A percentile compares a stretch with the other conserved stretches of the same genome.
phyloP scores from a whole-genome alignment of 2,113 vertebrate genomes.

The Sprattus sprattus region DNA sequence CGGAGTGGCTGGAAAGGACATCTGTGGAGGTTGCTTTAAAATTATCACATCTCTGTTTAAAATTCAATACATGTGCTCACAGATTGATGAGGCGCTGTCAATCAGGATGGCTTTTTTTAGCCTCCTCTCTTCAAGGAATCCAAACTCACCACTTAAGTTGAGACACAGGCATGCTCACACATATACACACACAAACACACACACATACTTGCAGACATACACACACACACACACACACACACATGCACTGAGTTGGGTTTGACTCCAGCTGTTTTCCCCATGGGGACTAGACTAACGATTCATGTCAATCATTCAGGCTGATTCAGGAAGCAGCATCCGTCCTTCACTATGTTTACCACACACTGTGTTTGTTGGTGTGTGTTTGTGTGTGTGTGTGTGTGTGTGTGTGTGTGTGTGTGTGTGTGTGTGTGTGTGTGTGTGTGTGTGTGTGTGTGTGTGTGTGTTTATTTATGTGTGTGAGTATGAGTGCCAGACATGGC shows the following conservation, averaged over 20 bases:
- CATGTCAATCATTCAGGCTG: background rate
- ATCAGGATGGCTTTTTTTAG: background rate
- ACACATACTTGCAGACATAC: conserved; percentile 21
- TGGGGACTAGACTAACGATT: background rate
- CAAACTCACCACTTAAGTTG: background rate
- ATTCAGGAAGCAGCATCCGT: background rate
- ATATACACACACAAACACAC: background rate
- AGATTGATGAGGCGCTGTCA: conserved; percentile 7
- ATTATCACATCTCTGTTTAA: conserved; percentile 1
- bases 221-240: conserved; percentile 24
- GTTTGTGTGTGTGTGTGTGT: no score
- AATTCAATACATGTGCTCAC: background rate
- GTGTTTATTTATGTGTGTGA: background rate
- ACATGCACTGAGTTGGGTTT: background rate
- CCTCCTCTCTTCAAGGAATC: background rate
- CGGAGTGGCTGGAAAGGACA: background rate
- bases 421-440: background rate
- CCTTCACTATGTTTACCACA: background rate
- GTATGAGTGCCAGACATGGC: background rate
- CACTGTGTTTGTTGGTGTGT: background rate
- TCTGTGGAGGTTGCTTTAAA: background rate
- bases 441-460: conserved; percentile 3
- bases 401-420: background rate
- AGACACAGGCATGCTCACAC: background rate
- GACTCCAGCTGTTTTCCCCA: background rate